A percentile compares a stretch with the other conserved stretches of the same genome.
phyloP scores from a whole-genome alignment of 2,888 invertebrate genomes.

The Mesopsocus fuscifrons region DNA sequence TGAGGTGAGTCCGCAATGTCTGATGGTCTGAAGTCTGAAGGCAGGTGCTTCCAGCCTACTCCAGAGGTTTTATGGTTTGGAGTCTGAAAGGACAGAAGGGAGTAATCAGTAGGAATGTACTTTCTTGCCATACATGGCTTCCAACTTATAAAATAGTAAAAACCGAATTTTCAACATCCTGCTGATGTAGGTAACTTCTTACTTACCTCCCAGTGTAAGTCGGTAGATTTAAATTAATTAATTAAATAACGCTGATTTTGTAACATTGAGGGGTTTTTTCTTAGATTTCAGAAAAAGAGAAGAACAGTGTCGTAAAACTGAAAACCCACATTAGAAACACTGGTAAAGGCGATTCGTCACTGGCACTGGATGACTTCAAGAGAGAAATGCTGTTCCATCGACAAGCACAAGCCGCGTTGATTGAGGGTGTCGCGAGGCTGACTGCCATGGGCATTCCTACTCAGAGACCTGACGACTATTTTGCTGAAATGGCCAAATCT shows the following conservation, averaged over 20 bases:
- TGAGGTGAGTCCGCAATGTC: conserved; percentile 21
- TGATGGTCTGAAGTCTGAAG: no score
- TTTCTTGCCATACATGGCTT: no score
- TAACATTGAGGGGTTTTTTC: conserved; percentile 7
- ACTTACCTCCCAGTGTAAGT: no score
- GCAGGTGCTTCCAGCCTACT: no score
- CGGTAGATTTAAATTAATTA: no score
- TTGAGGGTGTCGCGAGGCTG: conserved; percentile 59
- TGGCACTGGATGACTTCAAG: conserved; percentile 68
- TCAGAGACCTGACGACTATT: conserved; percentile 85
- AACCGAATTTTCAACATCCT: no score
- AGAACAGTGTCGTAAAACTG: conserved; percentile 18
- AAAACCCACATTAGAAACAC: conserved; percentile 15
- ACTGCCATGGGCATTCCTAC: conserved; percentile 58
- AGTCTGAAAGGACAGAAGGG: no score
- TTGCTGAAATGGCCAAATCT: conserved; percentile 97
- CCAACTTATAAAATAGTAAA: no score
- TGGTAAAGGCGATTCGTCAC: conserved; percentile 11
- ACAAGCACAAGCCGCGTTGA: conserved; percentile 71
- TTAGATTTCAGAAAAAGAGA: conserved; percentile 22
- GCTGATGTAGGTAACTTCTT: no score
- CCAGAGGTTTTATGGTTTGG: no score
- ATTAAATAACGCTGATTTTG: no score
- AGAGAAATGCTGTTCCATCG: conserved; percentile 74
- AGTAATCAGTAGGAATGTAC: no score